Percentiles rank a stretch among this genome's conserved stretches.
phyloP scores from a whole-genome alignment of 1,140 invertebrate species.

The Bombus confusus region DNA sequence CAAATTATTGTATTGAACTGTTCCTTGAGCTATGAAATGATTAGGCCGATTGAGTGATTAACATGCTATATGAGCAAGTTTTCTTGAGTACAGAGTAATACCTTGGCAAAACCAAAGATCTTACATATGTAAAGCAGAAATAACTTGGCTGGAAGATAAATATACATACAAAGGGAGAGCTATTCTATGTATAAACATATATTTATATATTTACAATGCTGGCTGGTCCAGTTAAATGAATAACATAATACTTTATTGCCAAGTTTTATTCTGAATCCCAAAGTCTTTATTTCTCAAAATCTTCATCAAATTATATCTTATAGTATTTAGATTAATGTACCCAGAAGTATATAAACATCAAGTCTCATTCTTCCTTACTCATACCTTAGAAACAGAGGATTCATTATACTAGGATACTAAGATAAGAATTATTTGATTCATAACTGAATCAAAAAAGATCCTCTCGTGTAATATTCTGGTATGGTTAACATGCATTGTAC shows the following conservation, averaged over 20 bases:
- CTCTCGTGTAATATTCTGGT: conserved; percentile 26
- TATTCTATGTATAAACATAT: conserved; percentile 68
- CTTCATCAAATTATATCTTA: conserved; percentile 50
- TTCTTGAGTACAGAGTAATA: conserved; percentile 58
- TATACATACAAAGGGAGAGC: conserved; percentile 60
- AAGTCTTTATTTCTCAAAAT: conserved; percentile 61
- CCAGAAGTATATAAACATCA: conserved; percentile 53
- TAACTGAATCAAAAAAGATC: conserved; percentile 16
- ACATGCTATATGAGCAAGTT: conserved; percentile 43
- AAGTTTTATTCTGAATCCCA: conserved; percentile 63
- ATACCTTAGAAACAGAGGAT: conserved; percentile 32
- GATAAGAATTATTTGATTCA: conserved; percentile 42
- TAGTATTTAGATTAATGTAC: conserved; percentile 61
- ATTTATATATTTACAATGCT: conserved; percentile 67
- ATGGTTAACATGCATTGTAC: conserved; percentile 35
- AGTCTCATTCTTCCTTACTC: conserved; percentile 53
- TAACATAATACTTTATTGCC: conserved; percentile 66
- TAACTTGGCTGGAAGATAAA: conserved; percentile 62
- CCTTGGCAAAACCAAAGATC: conserved; percentile 76
- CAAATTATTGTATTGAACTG: conserved; percentile 62
- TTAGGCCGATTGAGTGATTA: conserved; percentile 56
- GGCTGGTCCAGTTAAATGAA: conserved; percentile 72
- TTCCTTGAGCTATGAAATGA: conserved; percentile 66
- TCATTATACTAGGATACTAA: conserved; percentile 45
- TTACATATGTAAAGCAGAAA: conserved; percentile 60